These are phyloP conservation scores for Probosciger aterrimus DNA, from an alignment of 2,113 vertebrate genomes.

Conservation along the genomic window DNA sequence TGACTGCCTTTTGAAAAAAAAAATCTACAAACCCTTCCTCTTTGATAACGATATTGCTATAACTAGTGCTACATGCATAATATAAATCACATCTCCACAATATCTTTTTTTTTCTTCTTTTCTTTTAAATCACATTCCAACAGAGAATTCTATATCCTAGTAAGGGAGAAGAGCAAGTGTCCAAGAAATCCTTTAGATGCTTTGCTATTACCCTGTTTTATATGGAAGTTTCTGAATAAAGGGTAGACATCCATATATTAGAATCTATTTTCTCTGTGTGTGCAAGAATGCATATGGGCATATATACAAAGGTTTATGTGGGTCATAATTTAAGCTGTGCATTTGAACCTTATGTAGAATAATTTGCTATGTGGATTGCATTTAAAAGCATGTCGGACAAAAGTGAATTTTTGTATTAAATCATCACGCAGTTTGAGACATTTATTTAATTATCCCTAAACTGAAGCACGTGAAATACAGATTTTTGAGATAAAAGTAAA, in stretches of 20 bases:
- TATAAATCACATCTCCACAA: background rate
- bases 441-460: background rate
- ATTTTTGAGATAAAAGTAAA: background rate
- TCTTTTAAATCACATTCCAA: background rate
- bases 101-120: background rate
- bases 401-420: background rate
- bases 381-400: background rate
- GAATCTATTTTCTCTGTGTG: background rate
- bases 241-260: background rate
- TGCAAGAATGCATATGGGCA: background rate
- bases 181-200: background rate
- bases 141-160: background rate
- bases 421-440: background rate
- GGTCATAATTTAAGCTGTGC: background rate
- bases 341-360: background rate
- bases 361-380: background rate
- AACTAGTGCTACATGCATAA: background rate
- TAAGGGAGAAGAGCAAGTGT: background rate
- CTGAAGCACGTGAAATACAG: background rate
- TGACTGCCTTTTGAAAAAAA: background rate
- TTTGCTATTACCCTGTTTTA: background rate
- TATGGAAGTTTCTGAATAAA: background rate
- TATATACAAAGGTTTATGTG: background rate
- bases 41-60: background rate
- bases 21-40: background rate